Evolutionary conservation across 2,113 vertebrate genomes (phyloP).

Genomic region (Azemiops feae): DNA sequence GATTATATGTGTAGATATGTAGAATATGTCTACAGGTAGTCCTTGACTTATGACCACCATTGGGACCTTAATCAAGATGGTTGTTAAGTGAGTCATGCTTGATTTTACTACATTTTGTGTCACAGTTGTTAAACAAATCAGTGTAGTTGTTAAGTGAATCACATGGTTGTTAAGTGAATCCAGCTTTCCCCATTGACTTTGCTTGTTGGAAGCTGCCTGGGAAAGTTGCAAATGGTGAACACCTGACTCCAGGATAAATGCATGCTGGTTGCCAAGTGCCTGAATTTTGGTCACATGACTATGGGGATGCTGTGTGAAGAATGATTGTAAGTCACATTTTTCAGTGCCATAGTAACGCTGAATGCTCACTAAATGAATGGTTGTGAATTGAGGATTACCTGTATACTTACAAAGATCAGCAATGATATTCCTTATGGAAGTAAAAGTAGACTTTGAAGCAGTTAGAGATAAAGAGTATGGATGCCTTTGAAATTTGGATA

Average conservation of each 20-base stretch:
- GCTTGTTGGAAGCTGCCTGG: neutral
- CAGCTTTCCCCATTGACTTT: neutral
- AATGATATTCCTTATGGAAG: neutral
- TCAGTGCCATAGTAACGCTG: neutral
- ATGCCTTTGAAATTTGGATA: neutral
- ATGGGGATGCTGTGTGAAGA: neutral
- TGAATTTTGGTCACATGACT: neutral
- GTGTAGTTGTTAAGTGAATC: neutral
- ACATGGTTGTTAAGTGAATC: neutral
- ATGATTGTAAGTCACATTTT: neutral
- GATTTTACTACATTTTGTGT: neutral
- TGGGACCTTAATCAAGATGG: neutral
- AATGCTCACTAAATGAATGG: neutral
- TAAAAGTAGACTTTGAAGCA: neutral
- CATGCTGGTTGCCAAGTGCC: neutral
- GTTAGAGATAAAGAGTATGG: neutral
- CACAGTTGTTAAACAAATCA: neutral
- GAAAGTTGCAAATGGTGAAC: neutral
- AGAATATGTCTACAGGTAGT: neutral
- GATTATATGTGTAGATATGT: neutral
- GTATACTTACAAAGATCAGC: neutral
- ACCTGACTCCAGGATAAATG: neutral
- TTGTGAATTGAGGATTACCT: neutral
- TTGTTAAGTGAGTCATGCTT: neutral
- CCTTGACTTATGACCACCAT: neutral